Evolutionary conservation across 2,888 invertebrate genomes (phyloP), one percentile per base, ranked within the genome.

Genomic region (Cataglyphis rosenhaueri): DNA sequence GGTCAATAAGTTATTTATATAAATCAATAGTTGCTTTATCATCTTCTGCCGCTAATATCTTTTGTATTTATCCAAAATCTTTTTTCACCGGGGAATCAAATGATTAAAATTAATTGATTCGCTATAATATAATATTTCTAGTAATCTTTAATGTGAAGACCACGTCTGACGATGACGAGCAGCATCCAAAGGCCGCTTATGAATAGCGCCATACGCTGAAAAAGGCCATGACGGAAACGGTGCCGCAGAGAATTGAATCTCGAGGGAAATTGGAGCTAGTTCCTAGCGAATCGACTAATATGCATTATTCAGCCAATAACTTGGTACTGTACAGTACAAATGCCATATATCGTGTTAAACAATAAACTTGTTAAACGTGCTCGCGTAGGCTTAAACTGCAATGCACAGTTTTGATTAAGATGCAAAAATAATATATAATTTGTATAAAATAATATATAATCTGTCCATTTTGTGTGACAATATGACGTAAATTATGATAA

Each of bases 301-400:
- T 86, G 84, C 82, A 88, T 86, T 87, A 85, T 84, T 87, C 88
- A 85, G 65, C 74, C 87, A 87, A 87, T 88, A 86, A 86, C 68
- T 85, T 75, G 65, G 61, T 48, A 55, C 18, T n/a, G 78, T 32
- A 57, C 55, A 71, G 85, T 55, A 61, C 71, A 84, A 86, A 86
- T 81, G 68, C 8, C 64, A 57, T 68, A 29, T 41, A 55, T 59
- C 62, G 57, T 59, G 62, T 78, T 68, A 44, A 44, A 57, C 32
- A 29, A 29, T 29, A 29, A 29, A 29, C 62, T 44, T 59, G 62
- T 78, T 68, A 44, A 44, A 57, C 32, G 66, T n/a, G 35, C 52
- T 41, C 65, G 32, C 32, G 15, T 70, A 59, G 38, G 65, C 48
- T 62, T 48, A 62, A 73, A 59, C 62, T 62, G 48, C 44, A 44